Conservation (phyloP, 1,140 invertebrate genomes). For the Popillia japonica region DNA sequence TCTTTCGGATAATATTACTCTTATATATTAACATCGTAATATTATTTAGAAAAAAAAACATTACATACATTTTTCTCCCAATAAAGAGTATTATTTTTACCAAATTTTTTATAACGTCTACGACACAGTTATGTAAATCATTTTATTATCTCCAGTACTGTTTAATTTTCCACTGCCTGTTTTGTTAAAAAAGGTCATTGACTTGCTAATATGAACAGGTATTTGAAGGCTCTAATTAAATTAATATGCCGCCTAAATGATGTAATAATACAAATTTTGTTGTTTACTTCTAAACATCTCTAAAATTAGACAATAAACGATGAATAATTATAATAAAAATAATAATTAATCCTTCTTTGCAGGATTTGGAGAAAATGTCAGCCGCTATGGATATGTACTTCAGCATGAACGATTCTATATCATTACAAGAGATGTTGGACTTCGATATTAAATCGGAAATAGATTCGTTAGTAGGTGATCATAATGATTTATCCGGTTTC, state of each 20-base stretch:
- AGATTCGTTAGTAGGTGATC: constrained; percentile 75
- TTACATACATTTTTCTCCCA: too few relatives aligned
- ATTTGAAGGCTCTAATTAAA: constrained; percentile 16
- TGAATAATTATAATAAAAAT: too few relatives aligned
- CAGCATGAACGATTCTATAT: constrained; percentile 64
- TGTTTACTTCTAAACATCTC: too few relatives aligned
- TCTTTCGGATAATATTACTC: not conserved
- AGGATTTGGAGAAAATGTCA: constrained; percentile 49
- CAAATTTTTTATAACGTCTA: too few relatives aligned
- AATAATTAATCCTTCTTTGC: not conserved
- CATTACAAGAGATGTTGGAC: constrained; percentile 80
- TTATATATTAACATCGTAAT: too few relatives aligned
- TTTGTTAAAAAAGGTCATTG: not conserved
- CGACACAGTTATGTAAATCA: too few relatives aligned
- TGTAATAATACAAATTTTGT: too few relatives aligned
- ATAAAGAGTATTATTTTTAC: too few relatives aligned
- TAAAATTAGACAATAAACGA: too few relatives aligned
- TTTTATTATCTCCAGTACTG: too few relatives aligned
- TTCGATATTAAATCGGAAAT: constrained; percentile 85
- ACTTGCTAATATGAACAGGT: not conserved
- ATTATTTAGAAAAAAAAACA: too few relatives aligned
- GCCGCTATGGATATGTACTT: constrained; percentile 66
- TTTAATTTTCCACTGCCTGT: not conserved
- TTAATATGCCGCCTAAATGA: not conserved
- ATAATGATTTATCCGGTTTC: constrained; percentile 68